These are phyloP conservation scores for Zaprionus taronus DNA, from an alignment of 1,140 invertebrate species.

Conservation along the genomic window DNA sequence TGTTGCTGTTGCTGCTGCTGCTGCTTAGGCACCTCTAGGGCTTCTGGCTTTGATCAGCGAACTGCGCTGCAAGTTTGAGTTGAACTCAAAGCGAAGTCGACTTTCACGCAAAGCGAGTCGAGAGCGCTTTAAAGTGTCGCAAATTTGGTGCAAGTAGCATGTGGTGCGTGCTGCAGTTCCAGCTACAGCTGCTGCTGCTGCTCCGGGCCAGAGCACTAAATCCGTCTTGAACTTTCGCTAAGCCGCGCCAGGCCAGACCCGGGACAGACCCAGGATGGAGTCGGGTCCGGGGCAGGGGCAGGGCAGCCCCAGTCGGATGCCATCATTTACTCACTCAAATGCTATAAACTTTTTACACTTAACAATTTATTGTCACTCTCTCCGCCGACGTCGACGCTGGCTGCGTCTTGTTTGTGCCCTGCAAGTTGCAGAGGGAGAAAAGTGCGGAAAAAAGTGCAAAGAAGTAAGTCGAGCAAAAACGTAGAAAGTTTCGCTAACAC, in stretches of 20 bases:
- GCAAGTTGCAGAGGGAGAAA: slow-evolving; percentile 28
- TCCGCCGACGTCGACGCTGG: background rate
- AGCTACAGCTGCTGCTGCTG: slow-evolving; percentile 21
- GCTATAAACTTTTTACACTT: slow-evolving; percentile 77
- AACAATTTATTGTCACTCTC: slow-evolving; percentile 81
- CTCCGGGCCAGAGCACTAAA: slow-evolving; percentile 42
- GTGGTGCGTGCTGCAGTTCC: slow-evolving; percentile 10
- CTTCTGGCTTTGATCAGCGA: slow-evolving; percentile 33
- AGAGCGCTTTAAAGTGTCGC: slow-evolving; percentile 39
- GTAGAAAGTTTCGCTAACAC: slow-evolving; percentile 73
- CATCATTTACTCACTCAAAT: slow-evolving; percentile 74
- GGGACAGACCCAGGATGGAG: too few species aligned
- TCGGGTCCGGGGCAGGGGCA: background rate
- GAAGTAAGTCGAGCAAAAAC: slow-evolving; percentile 69
- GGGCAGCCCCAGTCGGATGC: slow-evolving; percentile 44
- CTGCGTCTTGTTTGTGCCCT: slow-evolving; percentile 15
- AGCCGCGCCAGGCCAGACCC: slow-evolving; percentile 19
- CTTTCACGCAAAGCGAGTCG: slow-evolving; percentile 19
- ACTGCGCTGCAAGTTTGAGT: slow-evolving; percentile 22
- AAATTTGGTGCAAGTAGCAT: slow-evolving; percentile 41
- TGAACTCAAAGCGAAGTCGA: slow-evolving; percentile 32
- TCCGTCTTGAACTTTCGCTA: slow-evolving; percentile 53
- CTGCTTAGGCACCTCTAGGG: slow-evolving; percentile 25
- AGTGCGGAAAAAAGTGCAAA: slow-evolving; percentile 43
- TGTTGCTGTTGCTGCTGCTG: background rate